These are phyloP conservation scores for Caenorhabditis sp. DNA, from an alignment of 2,888 invertebrate genomes.

Conservation along the genomic window DNA sequence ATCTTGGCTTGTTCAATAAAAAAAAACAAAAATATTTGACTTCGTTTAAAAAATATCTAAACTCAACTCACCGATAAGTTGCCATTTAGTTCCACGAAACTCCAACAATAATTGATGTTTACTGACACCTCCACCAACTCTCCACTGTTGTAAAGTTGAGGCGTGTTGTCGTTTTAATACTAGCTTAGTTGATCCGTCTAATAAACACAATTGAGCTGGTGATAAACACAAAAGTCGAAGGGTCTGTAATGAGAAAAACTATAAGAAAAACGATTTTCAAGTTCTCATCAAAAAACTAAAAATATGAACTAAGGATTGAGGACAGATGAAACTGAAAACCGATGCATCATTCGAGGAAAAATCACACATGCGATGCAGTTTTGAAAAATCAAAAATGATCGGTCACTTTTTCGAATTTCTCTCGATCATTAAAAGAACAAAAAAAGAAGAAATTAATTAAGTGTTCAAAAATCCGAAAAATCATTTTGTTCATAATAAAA, in stretches of 20 bases:
- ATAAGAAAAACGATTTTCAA: constrained; percentile 1
- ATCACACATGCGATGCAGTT: background rate
- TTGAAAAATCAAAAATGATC: background rate
- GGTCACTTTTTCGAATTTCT: too few relatives aligned
- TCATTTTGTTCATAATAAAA: too few relatives aligned
- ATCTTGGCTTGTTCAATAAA: background rate
- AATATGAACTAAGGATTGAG: background rate
- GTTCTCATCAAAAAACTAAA: background rate
- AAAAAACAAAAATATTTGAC: background rate
- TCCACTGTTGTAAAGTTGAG: constrained; percentile 77
- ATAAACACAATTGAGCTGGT: constrained; percentile 76
- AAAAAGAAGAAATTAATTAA: too few relatives aligned
- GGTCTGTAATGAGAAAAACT: constrained; percentile 72
- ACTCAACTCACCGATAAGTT: constrained; percentile 68
- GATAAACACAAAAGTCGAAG: constrained; percentile 76
- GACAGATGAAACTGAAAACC: background rate
- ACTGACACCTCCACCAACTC: constrained; percentile 77
- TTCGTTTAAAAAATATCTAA: background rate
- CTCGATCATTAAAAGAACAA: too few relatives aligned
- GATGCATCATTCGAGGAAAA: background rate
- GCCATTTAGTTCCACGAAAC: constrained; percentile 77
- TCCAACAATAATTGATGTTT: constrained; percentile 77
- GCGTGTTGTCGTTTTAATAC: constrained; percentile 74
- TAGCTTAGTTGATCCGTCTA: constrained; percentile 77
- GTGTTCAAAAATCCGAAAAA: too few relatives aligned